Evolutionary conservation across 2,113 vertebrate genomes (phyloP).

Genomic region (Gallinago undulata): DNA sequence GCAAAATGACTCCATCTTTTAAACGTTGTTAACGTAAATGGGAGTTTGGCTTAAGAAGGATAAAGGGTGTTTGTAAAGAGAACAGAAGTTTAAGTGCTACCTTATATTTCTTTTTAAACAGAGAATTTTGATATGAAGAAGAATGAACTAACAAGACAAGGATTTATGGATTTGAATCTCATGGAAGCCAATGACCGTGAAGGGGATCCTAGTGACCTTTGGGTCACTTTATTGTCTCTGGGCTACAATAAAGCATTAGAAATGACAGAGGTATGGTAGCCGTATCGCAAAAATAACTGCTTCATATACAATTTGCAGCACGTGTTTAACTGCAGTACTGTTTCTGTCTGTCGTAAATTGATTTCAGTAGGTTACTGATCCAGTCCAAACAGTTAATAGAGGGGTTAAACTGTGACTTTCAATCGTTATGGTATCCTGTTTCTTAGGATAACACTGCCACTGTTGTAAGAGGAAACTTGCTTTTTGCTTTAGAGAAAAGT

Average conservation of each 20-base stretch:
- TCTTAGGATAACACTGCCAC: background rate
- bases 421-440: background rate
- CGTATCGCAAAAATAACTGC: background rate
- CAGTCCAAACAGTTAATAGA: background rate
- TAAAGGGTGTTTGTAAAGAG: background rate
- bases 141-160: conserved; percentile 89
- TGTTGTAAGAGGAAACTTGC: background rate
- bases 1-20: background rate
- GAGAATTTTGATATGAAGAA: conserved; percentile 93
- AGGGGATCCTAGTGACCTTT: conserved; percentile 87
- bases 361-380: background rate
- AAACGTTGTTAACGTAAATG: background rate
- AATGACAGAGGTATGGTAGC: conserved; percentile 80
- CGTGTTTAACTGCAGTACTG: background rate
- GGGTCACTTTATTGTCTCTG: conserved; percentile 89
- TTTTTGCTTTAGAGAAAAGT: background rate
- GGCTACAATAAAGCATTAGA: conserved; percentile 89
- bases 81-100: background rate
- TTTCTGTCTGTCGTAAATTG: background rate
- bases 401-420: background rate
- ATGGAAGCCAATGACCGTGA: conserved; percentile 91
- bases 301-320: background rate
- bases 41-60: background rate
- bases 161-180: conserved; percentile 92
- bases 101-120: conserved; percentile 56